Conservation (phyloP, 2,113 vertebrate genomes). For the Dryoscopus gambensis region DNA sequence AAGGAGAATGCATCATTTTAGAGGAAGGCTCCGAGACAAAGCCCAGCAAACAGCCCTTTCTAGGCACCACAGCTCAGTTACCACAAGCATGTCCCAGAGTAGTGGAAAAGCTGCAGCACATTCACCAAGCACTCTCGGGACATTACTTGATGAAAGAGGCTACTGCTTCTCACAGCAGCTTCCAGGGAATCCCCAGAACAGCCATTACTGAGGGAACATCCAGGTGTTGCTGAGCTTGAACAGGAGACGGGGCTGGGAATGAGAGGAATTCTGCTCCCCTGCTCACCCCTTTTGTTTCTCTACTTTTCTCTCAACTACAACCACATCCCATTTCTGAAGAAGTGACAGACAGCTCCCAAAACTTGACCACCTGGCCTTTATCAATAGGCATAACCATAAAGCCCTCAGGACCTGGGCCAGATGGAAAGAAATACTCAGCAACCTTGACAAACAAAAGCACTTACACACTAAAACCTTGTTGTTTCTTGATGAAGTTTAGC, state of each 20-base stretch:
- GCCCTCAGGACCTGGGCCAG: conserved; percentile 75
- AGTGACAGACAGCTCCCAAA: conserved; percentile 88
- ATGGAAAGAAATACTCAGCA: conserved; percentile 83
- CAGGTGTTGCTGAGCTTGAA: conserved; percentile 77
- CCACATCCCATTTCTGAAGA: conserved; percentile 57
- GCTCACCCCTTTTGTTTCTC: conserved; percentile 71
- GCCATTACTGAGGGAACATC: conserved; percentile 38
- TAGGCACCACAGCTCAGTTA: background rate
- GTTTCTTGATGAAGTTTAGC: background rate
- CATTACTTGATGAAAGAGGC: background rate
- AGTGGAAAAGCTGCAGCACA: rapidly evolving
- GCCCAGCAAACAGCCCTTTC: background rate
- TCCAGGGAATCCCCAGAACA: conserved; percentile 19
- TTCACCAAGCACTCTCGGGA: background rate
- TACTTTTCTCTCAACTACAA: conserved; percentile 49
- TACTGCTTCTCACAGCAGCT: background rate
- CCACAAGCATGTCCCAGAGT: background rate
- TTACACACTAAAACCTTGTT: background rate
- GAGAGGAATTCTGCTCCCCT: conserved; percentile 79
- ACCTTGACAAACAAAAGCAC: conserved; percentile 18
- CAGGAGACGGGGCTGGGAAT: conserved; percentile 77
- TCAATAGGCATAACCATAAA: conserved; percentile 67
- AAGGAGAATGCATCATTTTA: background rate
- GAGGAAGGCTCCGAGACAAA: background rate
- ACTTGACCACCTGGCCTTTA: conserved; percentile 84